Evolutionary conservation across 2,113 vertebrate species (phyloP), one percentile per base, ranked within the genome.

Genomic region (Tinamus guttatus): DNA sequence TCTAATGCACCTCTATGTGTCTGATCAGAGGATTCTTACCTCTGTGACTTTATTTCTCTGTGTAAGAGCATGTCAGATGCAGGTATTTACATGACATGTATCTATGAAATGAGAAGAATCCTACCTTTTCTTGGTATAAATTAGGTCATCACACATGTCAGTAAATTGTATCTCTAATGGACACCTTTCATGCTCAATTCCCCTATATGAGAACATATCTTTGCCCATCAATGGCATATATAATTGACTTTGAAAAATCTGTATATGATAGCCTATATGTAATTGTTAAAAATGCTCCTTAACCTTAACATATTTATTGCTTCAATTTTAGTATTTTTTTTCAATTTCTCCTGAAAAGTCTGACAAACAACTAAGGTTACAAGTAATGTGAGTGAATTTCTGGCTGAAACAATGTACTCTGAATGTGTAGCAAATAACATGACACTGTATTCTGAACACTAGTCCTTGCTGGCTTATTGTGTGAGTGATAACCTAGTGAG

Each of bases 11-110:
- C 0, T 78, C 17, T 71, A 20, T 10, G 7, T 36, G 40, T 17
- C n/a, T 85, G 22, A 13, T 76, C n/a, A 40, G 58, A 36, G 47
- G 27, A 38, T 82, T 76, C 71, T 24, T 56, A 16, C 27, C 41
- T n/a, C 71, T 43, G 5, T 21, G 4, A 40, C 36, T 13, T 0
- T 0, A 6, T 81, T 78, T 52, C 22, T n/a, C 19, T 85, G 4
- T 20, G 27, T 62, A 49, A 70, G 27, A 38, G 19, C 4, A 70
- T 63, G 40, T 78, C 87, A 87, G 40, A 67, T 49, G 13, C 43
- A 9, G 22, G 14, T 22, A 12, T 49, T 70, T 84, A 17, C 28
- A 56, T 1, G 11, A 36, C 10, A 9, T 22, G 41, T 27, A 30
- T n/a, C 30, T 30, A 24, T 8, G 54, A 32, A 73, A 16, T 3